Percentiles rank a stretch among this genome's conserved stretches.
These are phyloP conservation scores for Oligia strigilis DNA, from an alignment of 2,888 invertebrate genomes.

Conservation along the genomic window DNA sequence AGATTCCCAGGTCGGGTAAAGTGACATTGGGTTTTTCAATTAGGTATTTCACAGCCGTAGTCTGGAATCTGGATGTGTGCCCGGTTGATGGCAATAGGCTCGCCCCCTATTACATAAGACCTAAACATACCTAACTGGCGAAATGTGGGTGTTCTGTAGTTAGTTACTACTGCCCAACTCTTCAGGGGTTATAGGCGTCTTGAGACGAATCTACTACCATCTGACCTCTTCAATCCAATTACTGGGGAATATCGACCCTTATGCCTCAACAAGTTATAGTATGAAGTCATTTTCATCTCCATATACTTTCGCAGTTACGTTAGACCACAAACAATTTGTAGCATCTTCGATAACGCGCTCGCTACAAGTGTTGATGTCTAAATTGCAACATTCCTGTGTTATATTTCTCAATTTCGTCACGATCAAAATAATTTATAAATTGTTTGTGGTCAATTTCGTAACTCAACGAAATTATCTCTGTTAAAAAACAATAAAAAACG, in stretches of 20 bases:
- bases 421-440: slow-evolving; percentile 32
- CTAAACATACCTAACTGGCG: neutral
- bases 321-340: slow-evolving; percentile 48
- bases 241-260: neutral
- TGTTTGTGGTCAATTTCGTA: slow-evolving; percentile 40
- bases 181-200: neutral
- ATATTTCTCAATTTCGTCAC: slow-evolving; percentile 34
- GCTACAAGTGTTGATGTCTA: slow-evolving; percentile 39
- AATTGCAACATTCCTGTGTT: slow-evolving; percentile 44
- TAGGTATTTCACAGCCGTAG: neutral
- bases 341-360: slow-evolving; percentile 33
- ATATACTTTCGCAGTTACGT: slow-evolving; percentile 40
- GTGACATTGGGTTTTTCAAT: neutral
- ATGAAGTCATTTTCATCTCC: slow-evolving; percentile 22
- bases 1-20: neutral
- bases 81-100: neutral
- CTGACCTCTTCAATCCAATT: neutral
- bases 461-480: slow-evolving; percentile 7
- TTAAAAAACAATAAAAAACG: neutral
- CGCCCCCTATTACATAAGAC: neutral
- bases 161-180: neutral
- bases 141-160: neutral
- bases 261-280: neutral
- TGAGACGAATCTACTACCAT: neutral
- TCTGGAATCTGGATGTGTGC: neutral